These are phyloP conservation scores for Eilema depressum DNA, from an alignment of 2,888 invertebrate genomes.

Conservation along the genomic window DNA sequence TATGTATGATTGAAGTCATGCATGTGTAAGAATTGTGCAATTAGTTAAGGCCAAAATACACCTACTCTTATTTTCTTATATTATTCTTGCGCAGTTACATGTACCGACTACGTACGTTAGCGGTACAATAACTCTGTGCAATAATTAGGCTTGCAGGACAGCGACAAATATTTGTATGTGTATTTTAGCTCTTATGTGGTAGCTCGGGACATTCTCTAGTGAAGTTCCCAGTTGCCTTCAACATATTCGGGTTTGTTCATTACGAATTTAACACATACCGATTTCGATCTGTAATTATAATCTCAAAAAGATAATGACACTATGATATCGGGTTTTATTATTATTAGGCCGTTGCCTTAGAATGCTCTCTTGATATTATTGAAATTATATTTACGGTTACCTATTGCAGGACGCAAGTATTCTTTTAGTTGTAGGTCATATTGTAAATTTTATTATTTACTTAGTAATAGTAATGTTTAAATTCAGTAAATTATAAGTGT, in stretches of 20 bases:
- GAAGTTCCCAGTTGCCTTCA: slow-evolving; percentile 29
- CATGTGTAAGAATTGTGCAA: slow-evolving; percentile 51
- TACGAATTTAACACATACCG: slow-evolving; percentile 27
- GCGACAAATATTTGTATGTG: slow-evolving; percentile 7
- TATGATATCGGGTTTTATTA: slow-evolving; percentile 62
- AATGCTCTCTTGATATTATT: slow-evolving; percentile 84
- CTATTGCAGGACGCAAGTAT: slow-evolving; percentile 85
- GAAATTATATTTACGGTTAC: slow-evolving; percentile 85
- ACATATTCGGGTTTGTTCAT: slow-evolving; percentile 38
- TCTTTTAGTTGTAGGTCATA: slow-evolving; percentile 79
- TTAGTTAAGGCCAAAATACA: slow-evolving; percentile 28
- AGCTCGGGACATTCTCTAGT: slow-evolving; percentile 27
- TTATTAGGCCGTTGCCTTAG: slow-evolving; percentile 76
- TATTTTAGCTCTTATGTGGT: slow-evolving; percentile 36
- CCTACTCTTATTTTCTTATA: not conserved
- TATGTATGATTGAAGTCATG: slow-evolving; percentile 61
- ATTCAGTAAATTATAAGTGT: slow-evolving; percentile 77
- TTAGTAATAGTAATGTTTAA: slow-evolving; percentile 65
- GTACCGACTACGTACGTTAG: not conserved
- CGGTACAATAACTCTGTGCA: not conserved
- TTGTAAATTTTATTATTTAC: slow-evolving; percentile 81
- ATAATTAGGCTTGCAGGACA: not conserved
- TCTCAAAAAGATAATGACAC: slow-evolving; percentile 58
- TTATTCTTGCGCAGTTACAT: not conserved
- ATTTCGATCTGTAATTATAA: slow-evolving; percentile 51